Conservation (phyloP, 2,113 vertebrate species). For the Porphyrio hochstetteri region DNA sequence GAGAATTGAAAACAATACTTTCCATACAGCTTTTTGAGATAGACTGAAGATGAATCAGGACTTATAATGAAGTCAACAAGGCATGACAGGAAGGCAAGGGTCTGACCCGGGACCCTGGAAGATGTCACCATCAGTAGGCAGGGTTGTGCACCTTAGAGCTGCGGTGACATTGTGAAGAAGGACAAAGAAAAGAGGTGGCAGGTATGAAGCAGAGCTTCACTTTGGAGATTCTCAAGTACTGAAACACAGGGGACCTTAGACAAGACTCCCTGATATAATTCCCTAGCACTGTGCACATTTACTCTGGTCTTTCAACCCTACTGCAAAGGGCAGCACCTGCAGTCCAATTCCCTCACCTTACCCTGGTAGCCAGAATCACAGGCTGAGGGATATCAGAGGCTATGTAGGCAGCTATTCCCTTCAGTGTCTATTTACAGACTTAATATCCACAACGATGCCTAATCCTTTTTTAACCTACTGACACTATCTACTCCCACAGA, state of each 20-base stretch:
- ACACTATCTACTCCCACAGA: background rate
- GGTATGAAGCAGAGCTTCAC: background rate
- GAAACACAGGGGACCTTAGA: background rate
- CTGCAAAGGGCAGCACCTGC: background rate
- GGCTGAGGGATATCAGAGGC: background rate
- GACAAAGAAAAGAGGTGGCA: background rate
- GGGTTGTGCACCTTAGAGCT: background rate
- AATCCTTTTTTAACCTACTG: background rate
- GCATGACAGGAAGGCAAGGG: background rate
- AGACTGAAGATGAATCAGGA: background rate
- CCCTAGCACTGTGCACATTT: background rate
- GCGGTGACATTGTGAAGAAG: rapidly evolving
- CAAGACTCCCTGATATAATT: background rate
- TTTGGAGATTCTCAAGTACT: background rate
- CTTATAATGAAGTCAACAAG: background rate
- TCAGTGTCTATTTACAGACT: background rate
- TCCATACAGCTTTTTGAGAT: background rate
- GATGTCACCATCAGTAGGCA: background rate
- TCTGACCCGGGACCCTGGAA: background rate
- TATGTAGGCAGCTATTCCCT: background rate
- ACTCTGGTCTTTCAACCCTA: background rate
- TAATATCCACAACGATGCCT: background rate
- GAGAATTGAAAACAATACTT: background rate
- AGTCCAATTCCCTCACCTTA: rapidly evolving
- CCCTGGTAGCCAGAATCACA: background rate